Percentiles rank a stretch among this genome's conserved stretches.
These are phyloP conservation scores for Myripristis murdjan DNA, from an alignment of 2,797 vertebrate species.

Conservation along the genomic window DNA sequence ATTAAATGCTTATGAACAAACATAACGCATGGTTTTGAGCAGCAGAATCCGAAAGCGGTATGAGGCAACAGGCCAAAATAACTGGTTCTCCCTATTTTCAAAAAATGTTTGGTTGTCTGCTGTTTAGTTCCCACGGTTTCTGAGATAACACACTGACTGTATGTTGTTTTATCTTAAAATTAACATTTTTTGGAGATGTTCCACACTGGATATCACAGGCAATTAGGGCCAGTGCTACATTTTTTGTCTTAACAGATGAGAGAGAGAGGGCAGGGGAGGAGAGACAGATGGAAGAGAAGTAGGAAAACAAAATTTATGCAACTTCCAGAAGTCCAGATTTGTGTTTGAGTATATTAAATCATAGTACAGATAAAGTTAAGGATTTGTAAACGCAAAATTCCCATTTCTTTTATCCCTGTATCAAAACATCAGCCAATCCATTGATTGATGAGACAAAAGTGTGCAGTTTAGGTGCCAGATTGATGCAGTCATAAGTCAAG, in stretches of 20 bases:
- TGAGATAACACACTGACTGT: background rate
- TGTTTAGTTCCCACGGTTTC: background rate
- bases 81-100: background rate
- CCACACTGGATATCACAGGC: background rate
- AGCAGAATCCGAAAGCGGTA: background rate
- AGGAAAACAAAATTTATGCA: background rate
- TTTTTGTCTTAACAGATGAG: background rate
- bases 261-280: background rate
- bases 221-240: background rate
- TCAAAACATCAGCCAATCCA: no score
- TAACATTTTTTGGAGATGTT: background rate
- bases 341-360: no score
- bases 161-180: background rate
- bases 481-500: no score
- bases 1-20: slow-evolving; percentile 5
- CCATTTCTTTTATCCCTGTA: no score
- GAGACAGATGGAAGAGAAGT: background rate
- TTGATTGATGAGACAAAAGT: no score
- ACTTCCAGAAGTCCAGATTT: no score
- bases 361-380: no score
- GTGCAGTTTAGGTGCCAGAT: no score
- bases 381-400: background rate
- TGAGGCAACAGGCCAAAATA: background rate
- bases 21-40: slow-evolving; percentile 4
- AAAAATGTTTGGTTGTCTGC: background rate